Conservation (phyloP, 2,113 vertebrate genomes). For the Coptodon rendalli region DNA sequence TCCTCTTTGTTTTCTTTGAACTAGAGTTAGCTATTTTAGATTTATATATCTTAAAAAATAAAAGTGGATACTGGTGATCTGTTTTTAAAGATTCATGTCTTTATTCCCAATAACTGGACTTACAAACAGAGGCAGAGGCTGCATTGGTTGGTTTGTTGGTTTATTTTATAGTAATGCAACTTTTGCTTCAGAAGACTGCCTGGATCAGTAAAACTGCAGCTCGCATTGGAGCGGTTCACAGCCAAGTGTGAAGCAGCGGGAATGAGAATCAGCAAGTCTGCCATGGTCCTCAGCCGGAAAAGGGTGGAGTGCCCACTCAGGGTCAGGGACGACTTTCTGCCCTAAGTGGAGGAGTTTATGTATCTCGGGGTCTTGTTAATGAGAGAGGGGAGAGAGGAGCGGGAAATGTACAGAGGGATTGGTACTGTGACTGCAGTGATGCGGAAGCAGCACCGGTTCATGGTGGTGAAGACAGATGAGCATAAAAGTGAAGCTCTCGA, state of each 20-base stretch:
- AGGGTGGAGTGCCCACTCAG: not conserved
- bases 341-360: not conserved
- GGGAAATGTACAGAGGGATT: not conserved
- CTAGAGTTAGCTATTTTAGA: not conserved
- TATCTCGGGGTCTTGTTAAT: not conserved
- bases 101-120: not conserved
- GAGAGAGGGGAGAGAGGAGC: not conserved
- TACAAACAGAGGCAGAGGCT: not conserved
- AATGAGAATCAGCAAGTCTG: not conserved
- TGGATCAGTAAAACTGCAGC: not conserved
- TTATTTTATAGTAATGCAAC: not conserved
- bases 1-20: not conserved
- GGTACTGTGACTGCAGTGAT: not conserved
- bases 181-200: not conserved
- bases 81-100: not conserved
- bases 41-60: not conserved
- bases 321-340: not conserved
- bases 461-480: not conserved
- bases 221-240: not conserved
- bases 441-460: not conserved
- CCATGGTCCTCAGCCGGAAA: not conserved
- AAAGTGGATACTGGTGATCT: not conserved
- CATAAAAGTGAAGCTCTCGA: not conserved
- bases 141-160: not conserved
- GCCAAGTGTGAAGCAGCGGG: not conserved